phyloP scores from a whole-genome alignment of 2,888 invertebrate species.

The Synanthedon myopaeformis region DNA sequence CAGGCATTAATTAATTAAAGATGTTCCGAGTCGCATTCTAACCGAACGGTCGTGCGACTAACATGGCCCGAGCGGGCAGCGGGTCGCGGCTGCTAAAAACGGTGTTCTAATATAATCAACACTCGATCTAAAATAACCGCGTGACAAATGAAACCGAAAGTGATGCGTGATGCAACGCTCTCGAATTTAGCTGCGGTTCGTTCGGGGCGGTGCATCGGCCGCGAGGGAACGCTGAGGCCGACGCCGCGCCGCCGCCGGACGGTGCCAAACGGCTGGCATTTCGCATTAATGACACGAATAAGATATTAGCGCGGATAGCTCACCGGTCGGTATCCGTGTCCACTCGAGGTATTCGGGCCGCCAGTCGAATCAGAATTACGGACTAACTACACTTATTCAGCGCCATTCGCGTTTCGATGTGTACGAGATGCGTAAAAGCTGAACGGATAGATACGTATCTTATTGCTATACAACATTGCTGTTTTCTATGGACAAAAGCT shows the following conservation, averaged over 20 bases:
- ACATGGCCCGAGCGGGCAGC: slow-evolving; percentile 26
- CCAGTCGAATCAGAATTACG: slow-evolving; percentile 43
- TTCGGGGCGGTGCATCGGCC: slow-evolving; percentile 58
- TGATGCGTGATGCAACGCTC: slow-evolving; percentile 66
- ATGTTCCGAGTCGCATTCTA: slow-evolving; percentile 5
- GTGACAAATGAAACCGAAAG: slow-evolving; percentile 69
- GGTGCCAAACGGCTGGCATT: slow-evolving; percentile 67
- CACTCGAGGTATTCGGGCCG: slow-evolving; percentile 43
- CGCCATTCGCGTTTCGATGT: background rate
- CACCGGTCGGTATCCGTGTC: slow-evolving; percentile 34
- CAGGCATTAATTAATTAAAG: slow-evolving; percentile 35
- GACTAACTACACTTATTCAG: slow-evolving; percentile 5
- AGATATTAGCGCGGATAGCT: slow-evolving; percentile 65
- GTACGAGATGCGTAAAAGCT: no score
- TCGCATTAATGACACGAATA: slow-evolving; percentile 69
- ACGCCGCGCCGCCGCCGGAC: slow-evolving; percentile 24
- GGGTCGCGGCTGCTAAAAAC: slow-evolving; percentile 48
- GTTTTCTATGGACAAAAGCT: no score
- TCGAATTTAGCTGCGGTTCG: slow-evolving; percentile 59
- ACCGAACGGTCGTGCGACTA: slow-evolving; percentile 32
- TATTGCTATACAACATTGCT: no score
- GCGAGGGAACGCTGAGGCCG: slow-evolving; percentile 37
- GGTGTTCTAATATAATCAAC: slow-evolving; percentile 63
- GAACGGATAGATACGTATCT: no score
- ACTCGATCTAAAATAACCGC: slow-evolving; percentile 60